phyloP scores from a whole-genome alignment of 2,113 vertebrate genomes.

The Oryzias melastigma region DNA sequence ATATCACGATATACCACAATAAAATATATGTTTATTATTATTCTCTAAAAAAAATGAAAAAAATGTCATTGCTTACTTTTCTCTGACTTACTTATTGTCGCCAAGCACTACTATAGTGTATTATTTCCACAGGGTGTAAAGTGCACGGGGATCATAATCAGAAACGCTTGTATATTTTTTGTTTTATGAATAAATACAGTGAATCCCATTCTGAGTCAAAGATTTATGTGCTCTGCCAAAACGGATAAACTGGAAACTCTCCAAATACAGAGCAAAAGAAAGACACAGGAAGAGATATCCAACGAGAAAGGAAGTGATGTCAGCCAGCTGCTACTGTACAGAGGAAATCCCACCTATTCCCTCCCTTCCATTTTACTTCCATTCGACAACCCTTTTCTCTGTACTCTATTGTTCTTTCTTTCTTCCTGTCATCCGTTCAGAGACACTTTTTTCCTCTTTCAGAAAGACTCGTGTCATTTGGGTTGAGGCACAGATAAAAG shows the following conservation, averaged over 20 bases:
- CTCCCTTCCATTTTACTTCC: constrained; percentile 17
- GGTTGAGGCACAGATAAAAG: constrained; percentile 29
- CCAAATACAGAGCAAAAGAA: background rate
- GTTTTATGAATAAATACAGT: too few species aligned
- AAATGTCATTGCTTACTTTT: too few species aligned
- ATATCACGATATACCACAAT: too few species aligned
- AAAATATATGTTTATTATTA: too few species aligned
- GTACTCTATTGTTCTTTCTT: background rate
- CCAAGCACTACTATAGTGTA: too few species aligned
- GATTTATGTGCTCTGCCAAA: too few species aligned
- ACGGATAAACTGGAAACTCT: background rate
- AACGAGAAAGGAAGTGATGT: constrained; percentile 45
- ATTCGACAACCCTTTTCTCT: constrained; percentile 14
- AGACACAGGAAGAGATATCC: background rate
- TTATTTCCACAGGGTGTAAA: too few species aligned
- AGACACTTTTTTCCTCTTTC: background rate
- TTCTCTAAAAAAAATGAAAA: too few species aligned
- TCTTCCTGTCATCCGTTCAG: constrained; percentile 11
- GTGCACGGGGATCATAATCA: too few species aligned
- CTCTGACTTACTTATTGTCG: too few species aligned
- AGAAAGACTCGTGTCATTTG: constrained; percentile 17
- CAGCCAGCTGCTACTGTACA: constrained; percentile 8
- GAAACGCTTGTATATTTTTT: too few species aligned
- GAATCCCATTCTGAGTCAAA: too few species aligned
- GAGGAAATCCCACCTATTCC: constrained; percentile 40